Conservation (phyloP, 35 echinoderm and acorn worm species). For the Diadema setosum region DNA sequence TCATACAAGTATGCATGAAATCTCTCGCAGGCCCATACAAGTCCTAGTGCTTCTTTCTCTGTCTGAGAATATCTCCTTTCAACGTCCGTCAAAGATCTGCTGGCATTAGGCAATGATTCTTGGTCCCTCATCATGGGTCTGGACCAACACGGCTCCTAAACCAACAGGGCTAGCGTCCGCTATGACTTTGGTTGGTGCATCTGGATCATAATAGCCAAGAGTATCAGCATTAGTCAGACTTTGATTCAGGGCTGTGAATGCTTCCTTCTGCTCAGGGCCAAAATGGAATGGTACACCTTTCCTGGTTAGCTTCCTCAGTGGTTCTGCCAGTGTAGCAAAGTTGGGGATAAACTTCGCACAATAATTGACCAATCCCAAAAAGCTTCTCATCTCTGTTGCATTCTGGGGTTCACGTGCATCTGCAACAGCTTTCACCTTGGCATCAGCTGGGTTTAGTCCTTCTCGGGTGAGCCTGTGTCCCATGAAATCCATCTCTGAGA, state of each 20-base stretch:
- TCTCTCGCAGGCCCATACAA: constrained; percentile 48
- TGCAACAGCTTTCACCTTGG: constrained; percentile 16
- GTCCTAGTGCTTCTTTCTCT: constrained; percentile 37
- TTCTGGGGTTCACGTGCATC: constrained; percentile 26
- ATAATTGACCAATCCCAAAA: constrained; percentile 52
- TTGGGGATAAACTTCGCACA: constrained; percentile 51
- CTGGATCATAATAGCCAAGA: constrained; percentile 51
- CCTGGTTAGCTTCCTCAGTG: constrained; percentile 37
- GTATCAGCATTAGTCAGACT: constrained; percentile 24
- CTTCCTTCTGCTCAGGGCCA: background rate
- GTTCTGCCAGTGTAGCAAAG: constrained; percentile 55
- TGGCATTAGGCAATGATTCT: constrained; percentile 10
- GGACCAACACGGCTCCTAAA: constrained; percentile 31
- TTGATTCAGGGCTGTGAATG: constrained; percentile 34
- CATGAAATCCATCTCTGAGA: constrained; percentile 53
- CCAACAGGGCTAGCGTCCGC: constrained; percentile 45
- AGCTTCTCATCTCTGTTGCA: constrained; percentile 35
- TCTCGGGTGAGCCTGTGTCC: constrained; percentile 5
- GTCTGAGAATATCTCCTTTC: constrained; percentile 58
- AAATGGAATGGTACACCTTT: constrained; percentile 35
- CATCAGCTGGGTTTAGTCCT: constrained; percentile 26
- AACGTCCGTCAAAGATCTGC: constrained; percentile 21
- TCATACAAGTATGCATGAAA: constrained; percentile 50
- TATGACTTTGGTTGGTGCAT: constrained; percentile 8
- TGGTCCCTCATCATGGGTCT: background rate